Base-by-base conservation (phyloP, 2,113 vertebrate species). In the Octodon degus region DNA sequence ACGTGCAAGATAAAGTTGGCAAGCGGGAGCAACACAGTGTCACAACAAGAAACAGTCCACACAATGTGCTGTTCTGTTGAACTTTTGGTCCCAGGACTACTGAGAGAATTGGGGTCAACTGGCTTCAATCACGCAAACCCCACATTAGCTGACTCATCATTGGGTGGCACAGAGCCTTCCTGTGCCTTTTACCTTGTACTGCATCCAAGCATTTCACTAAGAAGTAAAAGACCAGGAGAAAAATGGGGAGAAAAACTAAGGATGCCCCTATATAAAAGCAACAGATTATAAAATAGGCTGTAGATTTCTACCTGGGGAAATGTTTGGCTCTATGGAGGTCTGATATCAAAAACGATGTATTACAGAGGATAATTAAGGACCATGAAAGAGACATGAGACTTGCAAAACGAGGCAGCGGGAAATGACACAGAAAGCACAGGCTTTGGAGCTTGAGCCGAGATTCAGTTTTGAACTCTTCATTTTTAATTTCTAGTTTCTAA, bases 191-290 rank as follows among this genome's bases (percentile, higher is more conserved):
- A n/a, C 63, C 40, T 63, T 86, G 60, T 72, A 43, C 20, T 5
- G 0, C 7, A 79, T 43, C 47, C 62, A 86, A 62, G 7, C 19
- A 25, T 93, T 86, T 89, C 50, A 72, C 5, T 43, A 55, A 70
- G 4, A 96, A 86, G n/a, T 68, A 40, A 67, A 95, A 85, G 22
- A 93, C 19, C 50, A 32, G 12, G 34, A 87, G 67, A 67, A 93
- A 83, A 86, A 77, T 74, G 50, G 22, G 16, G 34, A 87, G 62
- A 65, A 93, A 83, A 86, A 77, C 68, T 34, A 90, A 90, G 32
- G 16, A 79, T 19, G 80, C 24, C 70, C 16, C 32, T n/a, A 68
- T 2, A 40, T 50, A 67, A 95, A 77, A 91, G 50, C 27, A 14
- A 77, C 88, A 81, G 20, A 13, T 67, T 70, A 88, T 32, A 58